A percentile compares a stretch with the other conserved stretches of the same genome.
These are phyloP conservation scores for Dascyllus trimaculatus DNA, from an alignment of 2,113 vertebrate genomes.

Conservation along the genomic window DNA sequence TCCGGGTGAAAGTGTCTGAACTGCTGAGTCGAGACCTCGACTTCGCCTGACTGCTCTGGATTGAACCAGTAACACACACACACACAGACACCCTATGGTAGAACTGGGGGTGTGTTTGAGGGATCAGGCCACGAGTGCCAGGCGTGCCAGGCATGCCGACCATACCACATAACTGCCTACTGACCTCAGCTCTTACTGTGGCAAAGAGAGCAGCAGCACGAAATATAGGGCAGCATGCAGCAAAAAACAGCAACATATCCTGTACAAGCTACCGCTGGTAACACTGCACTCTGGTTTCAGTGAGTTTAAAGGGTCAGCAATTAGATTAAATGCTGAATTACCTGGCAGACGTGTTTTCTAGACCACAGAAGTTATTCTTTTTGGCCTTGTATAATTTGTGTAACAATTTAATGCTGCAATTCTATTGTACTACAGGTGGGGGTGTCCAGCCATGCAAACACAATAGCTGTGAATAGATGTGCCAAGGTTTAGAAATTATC, in stretches of 20 bases:
- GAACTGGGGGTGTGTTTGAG: conserved; percentile 28
- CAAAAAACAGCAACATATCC: not conserved
- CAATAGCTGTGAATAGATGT: too few relatives aligned
- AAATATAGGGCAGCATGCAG: not conserved
- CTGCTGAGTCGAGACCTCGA: conserved; percentile 72
- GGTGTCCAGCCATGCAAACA: too few relatives aligned
- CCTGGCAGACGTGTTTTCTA: too few relatives aligned
- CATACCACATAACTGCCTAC: conserved; percentile 50
- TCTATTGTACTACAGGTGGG: too few relatives aligned
- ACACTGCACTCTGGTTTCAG: not conserved
- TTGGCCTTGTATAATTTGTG: too few relatives aligned
- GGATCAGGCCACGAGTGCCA: conserved; percentile 42
- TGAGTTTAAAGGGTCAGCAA: not conserved
- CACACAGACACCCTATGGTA: conserved; percentile 27
- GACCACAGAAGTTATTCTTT: too few relatives aligned
- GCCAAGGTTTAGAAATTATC: too few relatives aligned
- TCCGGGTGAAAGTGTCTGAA: conserved; percentile 74
- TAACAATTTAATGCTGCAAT: too few relatives aligned
- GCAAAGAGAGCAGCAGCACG: conserved; percentile 6
- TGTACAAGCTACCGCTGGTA: not conserved
- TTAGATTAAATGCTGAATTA: too few relatives aligned
- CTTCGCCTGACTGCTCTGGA: conserved; percentile 63
- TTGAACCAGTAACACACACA: conserved; percentile 59
- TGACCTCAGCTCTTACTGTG: conserved; percentile 56
- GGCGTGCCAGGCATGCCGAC: conserved; percentile 45